phyloP scores from a whole-genome alignment of 2,888 invertebrate genomes.

The Microlaimidae sp. region DNA sequence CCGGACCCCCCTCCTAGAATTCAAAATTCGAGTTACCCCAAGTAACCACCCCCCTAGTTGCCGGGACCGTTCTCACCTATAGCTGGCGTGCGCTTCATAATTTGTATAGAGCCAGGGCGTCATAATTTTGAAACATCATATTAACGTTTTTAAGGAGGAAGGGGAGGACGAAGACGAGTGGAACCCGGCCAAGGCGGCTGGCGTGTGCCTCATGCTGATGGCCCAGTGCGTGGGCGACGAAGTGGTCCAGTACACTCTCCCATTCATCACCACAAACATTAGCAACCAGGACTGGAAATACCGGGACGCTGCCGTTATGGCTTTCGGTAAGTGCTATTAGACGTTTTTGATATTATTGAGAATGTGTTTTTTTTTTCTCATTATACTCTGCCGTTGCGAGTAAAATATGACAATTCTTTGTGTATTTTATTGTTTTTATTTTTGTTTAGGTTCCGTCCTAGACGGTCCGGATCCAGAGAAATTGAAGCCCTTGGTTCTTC shows the following conservation, averaged over 20 bases:
- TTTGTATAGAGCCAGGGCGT: no score
- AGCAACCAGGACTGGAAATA: slow-evolving; percentile 49
- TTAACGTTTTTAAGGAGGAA: no score
- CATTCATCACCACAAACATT: slow-evolving; percentile 87
- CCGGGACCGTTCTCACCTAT: no score
- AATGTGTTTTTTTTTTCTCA: no score
- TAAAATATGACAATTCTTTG: no score
- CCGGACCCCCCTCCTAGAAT: no score
- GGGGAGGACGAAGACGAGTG: slow-evolving; percentile 95
- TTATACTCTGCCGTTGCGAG: no score
- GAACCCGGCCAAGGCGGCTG: slow-evolving; percentile 98
- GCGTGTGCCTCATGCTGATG: slow-evolving; percentile 91
- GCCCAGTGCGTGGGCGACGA: slow-evolving; percentile 93
- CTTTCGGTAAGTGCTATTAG: slow-evolving; percentile 54
- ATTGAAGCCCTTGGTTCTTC: slow-evolving; percentile 77
- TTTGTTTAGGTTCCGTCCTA: slow-evolving; percentile 49
- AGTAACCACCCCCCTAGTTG: no score
- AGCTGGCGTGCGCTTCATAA: no score
- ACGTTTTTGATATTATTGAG: no score
- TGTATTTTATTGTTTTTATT: not conserved
- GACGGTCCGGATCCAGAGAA: slow-evolving; percentile 74
- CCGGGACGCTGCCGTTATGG: slow-evolving; percentile 94
- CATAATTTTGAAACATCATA: no score
- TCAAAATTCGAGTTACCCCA: no score
- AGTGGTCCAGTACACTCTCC: slow-evolving; percentile 82